Base-by-base conservation (phyloP, 2,113 vertebrate genomes). In the Sylvietta virens region DNA sequence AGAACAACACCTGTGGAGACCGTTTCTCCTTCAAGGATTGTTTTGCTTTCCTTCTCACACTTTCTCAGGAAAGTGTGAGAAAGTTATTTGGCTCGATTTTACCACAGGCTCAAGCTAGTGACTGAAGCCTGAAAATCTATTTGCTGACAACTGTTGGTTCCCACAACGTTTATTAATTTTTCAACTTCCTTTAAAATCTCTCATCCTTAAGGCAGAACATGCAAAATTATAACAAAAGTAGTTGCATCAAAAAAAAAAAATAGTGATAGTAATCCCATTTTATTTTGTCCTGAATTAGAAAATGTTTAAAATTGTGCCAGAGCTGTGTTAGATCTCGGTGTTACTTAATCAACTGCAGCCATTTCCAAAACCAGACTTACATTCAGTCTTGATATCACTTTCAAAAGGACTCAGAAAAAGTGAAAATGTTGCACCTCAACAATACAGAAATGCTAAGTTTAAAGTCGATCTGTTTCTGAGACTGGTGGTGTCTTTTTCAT, bases 351-450 rank as follows among this genome's bases (percentile, higher is more conserved):
- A 88, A 6, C 9, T 40, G 19, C 26, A 70, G 12, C 8, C 8
- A 17, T 83, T 92, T 86, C 33, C 21, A 17, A 9, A 23, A 90
- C 1, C 17, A 88, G 26, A 39, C 12, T 39, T 54, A 7, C 10
- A 54, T 90, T 65, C 44, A 53, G 26, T 73, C 35, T 23, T 53
- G 20, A 70, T 10, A 24, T 22, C 7, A 50, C 10, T 56, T 31
- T 62, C 42, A 86, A 35, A 70, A 73, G 13, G 15, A 17, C 37
- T 72, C 26, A 53, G 20, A 40, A 86, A 72, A 77, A 80, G 45
- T n/a, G 5, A 61, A 80, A 88, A n/a, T 6, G 7, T 5, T n/a
- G 3, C 0, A 0, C 18, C 18, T 74, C 7, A n/a, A 13, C 0
- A 1, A 22, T 37, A 40, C 8, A 72, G n/a, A 42, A 71, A 73